Evolutionary conservation across 53 echinoderm and acorn worm species (phyloP).

Genomic region (Patiria pectinifera): DNA sequence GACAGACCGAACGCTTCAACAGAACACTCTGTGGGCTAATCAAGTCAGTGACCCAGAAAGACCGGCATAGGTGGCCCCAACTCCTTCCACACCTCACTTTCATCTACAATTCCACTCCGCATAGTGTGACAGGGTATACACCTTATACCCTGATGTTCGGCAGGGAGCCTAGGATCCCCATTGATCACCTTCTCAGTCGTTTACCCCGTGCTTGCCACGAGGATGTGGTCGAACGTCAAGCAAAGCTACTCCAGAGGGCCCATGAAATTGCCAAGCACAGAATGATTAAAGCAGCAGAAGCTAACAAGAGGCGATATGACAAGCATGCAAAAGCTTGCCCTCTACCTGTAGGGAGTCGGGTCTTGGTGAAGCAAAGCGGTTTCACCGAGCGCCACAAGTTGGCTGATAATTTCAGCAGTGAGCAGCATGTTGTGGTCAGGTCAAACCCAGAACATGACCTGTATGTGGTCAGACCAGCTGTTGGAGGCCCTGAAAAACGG

Average conservation of each 20-base stretch:
- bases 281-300: not conserved
- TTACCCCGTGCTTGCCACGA: not conserved
- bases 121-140: constrained; percentile 5
- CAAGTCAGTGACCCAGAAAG: constrained; percentile 27
- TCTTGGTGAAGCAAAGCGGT: not conserved
- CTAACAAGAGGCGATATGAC: constrained; percentile 13
- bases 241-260: not conserved
- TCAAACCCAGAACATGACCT: not conserved
- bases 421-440: constrained; percentile 1
- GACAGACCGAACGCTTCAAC: constrained; percentile 65
- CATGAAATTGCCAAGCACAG: not conserved
- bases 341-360: not conserved
- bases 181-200: not conserved
- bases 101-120: constrained; percentile 8
- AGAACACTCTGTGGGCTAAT: constrained; percentile 56
- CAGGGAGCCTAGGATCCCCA: not conserved
- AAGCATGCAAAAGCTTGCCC: not conserved
- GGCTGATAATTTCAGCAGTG: not conserved
- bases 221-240: not conserved
- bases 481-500: constrained; percentile 21
- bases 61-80: constrained; percentile 53
- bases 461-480: constrained; percentile 6
- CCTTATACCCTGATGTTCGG: constrained; percentile 31
- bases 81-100: constrained; percentile 27
- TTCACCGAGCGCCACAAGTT: constrained; percentile 5